Base-by-base conservation (phyloP, 2,888 invertebrate species). In the Sipunculus nudus region DNA sequence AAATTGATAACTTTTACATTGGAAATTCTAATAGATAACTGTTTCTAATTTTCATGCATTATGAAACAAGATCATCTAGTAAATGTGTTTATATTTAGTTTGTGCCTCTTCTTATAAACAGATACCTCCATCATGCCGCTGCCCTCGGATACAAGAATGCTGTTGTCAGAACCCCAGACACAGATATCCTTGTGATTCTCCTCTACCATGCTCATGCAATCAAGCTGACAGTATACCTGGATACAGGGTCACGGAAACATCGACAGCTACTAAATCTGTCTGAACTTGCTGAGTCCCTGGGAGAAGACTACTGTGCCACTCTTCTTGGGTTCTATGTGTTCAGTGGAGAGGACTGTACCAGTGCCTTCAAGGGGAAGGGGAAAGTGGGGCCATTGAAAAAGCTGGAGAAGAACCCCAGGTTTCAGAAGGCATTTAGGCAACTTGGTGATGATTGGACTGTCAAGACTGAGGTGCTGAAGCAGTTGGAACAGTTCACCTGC, bases 301-400 rank as follows among this genome's bases (percentile, higher is more conserved):
- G 59, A 13, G 10, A 28, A 32, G 43, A 31, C 21, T 59, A 53
- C 29, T 63, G 60, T 23, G 26, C 23, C 29, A 55, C 50, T 16
- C 26, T 62, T 21, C 48, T 62, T 41, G 62, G 53, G 26, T 43
- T 41, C 6, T 53, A 62, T 35, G 61, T 53, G 4, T 62, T 57
- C 45, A 52, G 35, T 45, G 57, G 61, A 16, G 50, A 50, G 21
- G 56, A 61, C 39, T 21, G 28, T 13, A 59, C 53, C 40, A 59
- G 62, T 59, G 39, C 59, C 32, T 62, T 59, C 25, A 62, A 62
- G 40, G 48, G 62, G 21, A 62, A 59, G 35, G 63, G 50, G 3
- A 63, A 63, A 46, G 60, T 60, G 6, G 46, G 29, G 3, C 63
- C 60, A 16, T 41, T 35, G 23, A 60, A 60, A 28, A 56, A 52